Percentiles rank a stretch among this genome's conserved stretches.
Conservation (phyloP, 2,888 invertebrate genomes). For the Empis livida region DNA sequence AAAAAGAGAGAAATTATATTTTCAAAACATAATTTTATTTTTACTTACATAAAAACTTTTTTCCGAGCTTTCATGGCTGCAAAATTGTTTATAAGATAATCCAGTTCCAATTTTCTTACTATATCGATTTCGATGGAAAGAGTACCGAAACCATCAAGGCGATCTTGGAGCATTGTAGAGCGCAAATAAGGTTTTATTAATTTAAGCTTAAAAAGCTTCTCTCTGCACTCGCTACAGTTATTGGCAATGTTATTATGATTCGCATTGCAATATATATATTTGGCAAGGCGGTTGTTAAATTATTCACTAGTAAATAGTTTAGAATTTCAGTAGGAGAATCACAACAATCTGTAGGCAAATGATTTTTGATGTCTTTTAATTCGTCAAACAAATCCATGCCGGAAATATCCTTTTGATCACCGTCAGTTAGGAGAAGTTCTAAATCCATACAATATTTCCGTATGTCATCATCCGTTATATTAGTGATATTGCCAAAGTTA, state of each 20-base stretch:
- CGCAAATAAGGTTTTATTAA: conserved; percentile 2
- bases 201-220: conserved; percentile 1
- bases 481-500: conserved; percentile 1
- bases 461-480: conserved; percentile 1
- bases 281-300: conserved; percentile 1
- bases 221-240: conserved; percentile 1
- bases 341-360: neutral
- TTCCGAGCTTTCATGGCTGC: conserved; percentile 3
- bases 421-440: neutral
- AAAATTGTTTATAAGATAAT: conserved; percentile 3
- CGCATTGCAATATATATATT: neutral
- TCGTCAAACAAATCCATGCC: neutral
- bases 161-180: conserved; percentile 4
- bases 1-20: conserved; percentile 1
- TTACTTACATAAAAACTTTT: neutral
- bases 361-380: neutral
- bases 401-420: neutral
- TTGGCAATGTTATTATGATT: conserved; percentile 1
- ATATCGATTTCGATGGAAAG: conserved; percentile 2
- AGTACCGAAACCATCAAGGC: conserved; percentile 3
- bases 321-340: conserved; percentile 1
- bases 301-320: neutral
- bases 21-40: conserved; percentile 1
- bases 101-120: conserved; percentile 3
- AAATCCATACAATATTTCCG: neutral